Conservation (phyloP, 2,113 vertebrate species). For the Seriola aureovittata region DNA sequence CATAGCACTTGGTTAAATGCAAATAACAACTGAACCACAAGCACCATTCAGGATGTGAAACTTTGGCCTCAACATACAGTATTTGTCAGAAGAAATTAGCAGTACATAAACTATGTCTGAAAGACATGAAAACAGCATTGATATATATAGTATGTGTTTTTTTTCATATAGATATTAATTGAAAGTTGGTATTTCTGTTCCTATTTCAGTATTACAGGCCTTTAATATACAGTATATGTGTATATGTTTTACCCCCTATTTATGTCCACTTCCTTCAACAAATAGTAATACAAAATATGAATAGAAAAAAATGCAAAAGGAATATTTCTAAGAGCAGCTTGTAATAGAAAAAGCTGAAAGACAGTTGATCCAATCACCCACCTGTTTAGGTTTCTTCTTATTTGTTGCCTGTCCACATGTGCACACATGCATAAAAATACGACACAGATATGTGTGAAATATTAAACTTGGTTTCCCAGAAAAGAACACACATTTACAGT, state of each 20-base stretch:
- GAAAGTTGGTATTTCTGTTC: neutral
- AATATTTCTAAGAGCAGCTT: neutral
- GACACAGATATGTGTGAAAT: slow-evolving; percentile 23
- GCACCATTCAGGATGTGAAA: too few relatives aligned
- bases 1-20: too few relatives aligned
- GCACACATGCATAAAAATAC: neutral
- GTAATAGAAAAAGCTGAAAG: neutral
- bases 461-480: neutral
- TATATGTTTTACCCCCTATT: neutral
- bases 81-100: too few relatives aligned
- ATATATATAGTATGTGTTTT: neutral
- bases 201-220: too few relatives aligned
- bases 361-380: neutral
- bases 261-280: neutral
- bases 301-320: neutral
- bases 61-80: too few relatives aligned
- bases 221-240: too few relatives aligned
- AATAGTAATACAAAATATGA: neutral
- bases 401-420: neutral
- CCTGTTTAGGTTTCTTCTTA: neutral
- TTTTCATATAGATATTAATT: neutral
- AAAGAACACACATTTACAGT: slow-evolving; percentile 15
- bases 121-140: neutral
- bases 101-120: too few relatives aligned
- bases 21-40: too few relatives aligned